Evolutionary conservation across 1,140 invertebrate genomes (phyloP).

Genomic region (Scaptomyza montana): DNA sequence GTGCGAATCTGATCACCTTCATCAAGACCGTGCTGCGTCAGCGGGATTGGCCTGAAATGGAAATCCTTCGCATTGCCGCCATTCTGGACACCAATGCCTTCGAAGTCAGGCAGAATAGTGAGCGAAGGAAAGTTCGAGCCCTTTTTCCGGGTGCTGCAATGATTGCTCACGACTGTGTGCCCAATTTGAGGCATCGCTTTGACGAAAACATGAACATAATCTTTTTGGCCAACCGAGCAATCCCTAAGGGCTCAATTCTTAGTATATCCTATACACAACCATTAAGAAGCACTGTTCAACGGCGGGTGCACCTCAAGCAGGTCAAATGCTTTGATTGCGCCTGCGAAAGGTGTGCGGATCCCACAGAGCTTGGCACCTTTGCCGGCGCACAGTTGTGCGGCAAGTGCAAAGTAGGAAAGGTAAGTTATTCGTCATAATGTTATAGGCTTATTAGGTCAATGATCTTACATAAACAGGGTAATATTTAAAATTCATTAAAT

Average conservation of each 20-base stretch:
- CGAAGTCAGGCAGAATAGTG: conserved; percentile 85
- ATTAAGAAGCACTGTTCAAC: conserved; percentile 87
- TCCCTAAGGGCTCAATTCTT: conserved; percentile 87
- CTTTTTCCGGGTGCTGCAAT: conserved; percentile 87
- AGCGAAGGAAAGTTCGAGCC: conserved; percentile 85
- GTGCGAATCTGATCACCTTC: conserved; percentile 86
- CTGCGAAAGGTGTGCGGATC: conserved; percentile 87
- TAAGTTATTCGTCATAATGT: conserved; percentile 16
- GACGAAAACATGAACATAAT: conserved; percentile 85
- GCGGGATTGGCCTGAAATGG: conserved; percentile 85
- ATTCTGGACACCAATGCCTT: conserved; percentile 89
- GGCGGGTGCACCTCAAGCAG: conserved; percentile 86
- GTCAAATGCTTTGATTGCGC: conserved; percentile 88
- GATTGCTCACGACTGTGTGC: conserved; percentile 87
- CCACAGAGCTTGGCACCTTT: conserved; percentile 87
- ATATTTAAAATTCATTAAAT: no score
- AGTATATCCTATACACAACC: conserved; percentile 88
- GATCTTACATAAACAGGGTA: no score
- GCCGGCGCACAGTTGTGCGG: conserved; percentile 87
- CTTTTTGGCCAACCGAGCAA: conserved; percentile 86
- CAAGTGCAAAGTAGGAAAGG: conserved; percentile 85
- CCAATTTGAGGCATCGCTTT: conserved; percentile 87
- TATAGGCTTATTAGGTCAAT: no score
- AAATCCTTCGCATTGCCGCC: conserved; percentile 87
- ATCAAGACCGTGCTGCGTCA: conserved; percentile 86